These are phyloP conservation scores for Crotophaga sulcirostris DNA, from an alignment of 2,113 vertebrate genomes.

Conservation along the genomic window DNA sequence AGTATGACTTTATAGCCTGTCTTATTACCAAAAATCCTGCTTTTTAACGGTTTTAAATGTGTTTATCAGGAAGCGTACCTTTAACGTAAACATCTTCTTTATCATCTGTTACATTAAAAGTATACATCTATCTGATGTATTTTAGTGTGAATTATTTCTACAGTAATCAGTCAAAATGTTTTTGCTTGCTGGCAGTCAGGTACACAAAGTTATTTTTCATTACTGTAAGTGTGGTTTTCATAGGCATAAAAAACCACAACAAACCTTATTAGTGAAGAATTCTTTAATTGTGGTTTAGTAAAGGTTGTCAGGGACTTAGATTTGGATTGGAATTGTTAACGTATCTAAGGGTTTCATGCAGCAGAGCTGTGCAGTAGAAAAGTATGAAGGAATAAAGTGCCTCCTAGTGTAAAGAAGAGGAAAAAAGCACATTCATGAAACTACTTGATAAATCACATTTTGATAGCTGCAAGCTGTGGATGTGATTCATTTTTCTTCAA, in stretches of 20 bases:
- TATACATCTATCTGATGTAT: neutral
- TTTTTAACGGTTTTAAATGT: neutral
- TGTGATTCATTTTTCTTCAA: constrained; percentile 63
- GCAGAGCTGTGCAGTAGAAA: neutral
- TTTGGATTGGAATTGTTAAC: neutral
- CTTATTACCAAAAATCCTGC: neutral
- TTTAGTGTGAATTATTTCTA: neutral
- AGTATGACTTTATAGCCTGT: neutral
- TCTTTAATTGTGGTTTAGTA: neutral
- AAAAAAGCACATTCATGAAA: constrained; percentile 44
- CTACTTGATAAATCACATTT: constrained; percentile 43
- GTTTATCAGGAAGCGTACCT: neutral
- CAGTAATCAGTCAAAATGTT: neutral
- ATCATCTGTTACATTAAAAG: neutral
- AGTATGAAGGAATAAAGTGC: constrained; percentile 63
- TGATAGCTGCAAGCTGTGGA: constrained; percentile 52
- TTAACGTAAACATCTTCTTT: neutral
- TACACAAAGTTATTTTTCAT: neutral
- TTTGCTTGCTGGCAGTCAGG: neutral
- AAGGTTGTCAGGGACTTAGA: neutral
- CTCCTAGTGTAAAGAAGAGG: constrained; percentile 72
- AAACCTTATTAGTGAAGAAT: neutral
- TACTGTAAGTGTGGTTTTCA: neutral
- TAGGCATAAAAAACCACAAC: neutral
- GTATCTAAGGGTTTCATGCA: neutral